Evolutionary conservation across 2,888 invertebrate species (phyloP).

Genomic region (Drosophila sordidapex): DNA sequence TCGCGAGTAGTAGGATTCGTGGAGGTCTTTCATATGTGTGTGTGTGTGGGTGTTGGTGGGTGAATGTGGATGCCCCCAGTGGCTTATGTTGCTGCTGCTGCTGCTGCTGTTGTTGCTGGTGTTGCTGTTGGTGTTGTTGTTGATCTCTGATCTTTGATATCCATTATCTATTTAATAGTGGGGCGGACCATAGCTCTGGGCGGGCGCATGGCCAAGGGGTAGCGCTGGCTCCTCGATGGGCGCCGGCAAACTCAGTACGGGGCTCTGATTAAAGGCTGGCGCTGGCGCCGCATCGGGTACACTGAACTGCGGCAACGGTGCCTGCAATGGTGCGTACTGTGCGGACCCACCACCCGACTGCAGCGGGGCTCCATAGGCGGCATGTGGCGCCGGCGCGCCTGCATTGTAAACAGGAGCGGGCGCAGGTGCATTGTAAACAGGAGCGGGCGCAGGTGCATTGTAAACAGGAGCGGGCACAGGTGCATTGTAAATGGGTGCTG

Average conservation of each 20-base stretch:
- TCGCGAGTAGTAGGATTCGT: conserved; percentile 30
- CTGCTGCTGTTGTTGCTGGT: conserved; percentile 5
- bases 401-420: conserved; percentile 9
- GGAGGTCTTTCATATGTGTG: conserved; percentile 47
- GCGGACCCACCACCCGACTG: neutral
- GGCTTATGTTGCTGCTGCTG: conserved; percentile 19
- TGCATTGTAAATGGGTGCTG: conserved; percentile 30
- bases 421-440: conserved; percentile 19
- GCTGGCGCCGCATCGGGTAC: conserved; percentile 54
- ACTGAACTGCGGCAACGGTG: conserved; percentile 47
- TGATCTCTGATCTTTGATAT: neutral
- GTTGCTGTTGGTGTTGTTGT: conserved; percentile 23
- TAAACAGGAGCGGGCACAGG: conserved; percentile 12
- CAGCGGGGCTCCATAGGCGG: conserved; percentile 3
- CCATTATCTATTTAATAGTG: conserved; percentile 52
- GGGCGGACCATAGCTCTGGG: conserved; percentile 74
- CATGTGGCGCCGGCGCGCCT: neutral
- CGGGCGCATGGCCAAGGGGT: conserved; percentile 67
- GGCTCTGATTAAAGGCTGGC: conserved; percentile 43
- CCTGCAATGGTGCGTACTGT: conserved; percentile 20
- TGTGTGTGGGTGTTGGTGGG: conserved; percentile 5
- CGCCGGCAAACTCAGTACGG: conserved; percentile 40
- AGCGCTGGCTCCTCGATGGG: conserved; percentile 53
- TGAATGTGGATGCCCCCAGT: conserved; percentile 32
- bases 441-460: conserved; percentile 19